A percentile compares a stretch with the other conserved stretches of the same genome.
phyloP scores from a whole-genome alignment of 2,888 invertebrate genomes.

The Stenurella melanura region DNA sequence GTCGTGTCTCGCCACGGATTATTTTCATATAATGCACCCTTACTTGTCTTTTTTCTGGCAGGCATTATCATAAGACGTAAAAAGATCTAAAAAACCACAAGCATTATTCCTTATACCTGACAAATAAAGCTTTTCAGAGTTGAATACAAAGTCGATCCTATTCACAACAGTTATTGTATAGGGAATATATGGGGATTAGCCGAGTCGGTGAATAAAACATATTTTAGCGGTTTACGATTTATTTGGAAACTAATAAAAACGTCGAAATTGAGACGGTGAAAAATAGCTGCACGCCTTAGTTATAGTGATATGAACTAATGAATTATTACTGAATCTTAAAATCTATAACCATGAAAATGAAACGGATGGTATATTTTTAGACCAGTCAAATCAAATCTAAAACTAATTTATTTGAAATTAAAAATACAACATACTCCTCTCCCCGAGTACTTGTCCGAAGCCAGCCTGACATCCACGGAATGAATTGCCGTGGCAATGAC shows the following conservation, averaged over 20 bases:
- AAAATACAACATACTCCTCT: no score
- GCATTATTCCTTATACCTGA: constrained; percentile 34
- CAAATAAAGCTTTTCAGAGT: constrained; percentile 39
- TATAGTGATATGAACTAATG: no score
- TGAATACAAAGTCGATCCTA: constrained; percentile 25
- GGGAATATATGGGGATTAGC: constrained; percentile 35
- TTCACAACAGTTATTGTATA: constrained; percentile 32
- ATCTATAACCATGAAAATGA: no score
- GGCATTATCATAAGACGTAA: constrained; percentile 42
- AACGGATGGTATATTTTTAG: no score
- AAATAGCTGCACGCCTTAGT: not conserved
- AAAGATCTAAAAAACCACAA: constrained; percentile 27
- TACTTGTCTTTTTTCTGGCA: constrained; percentile 49
- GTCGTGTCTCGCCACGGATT: constrained; percentile 49
- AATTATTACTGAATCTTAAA: no score
- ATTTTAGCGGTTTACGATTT: constrained; percentile 20
- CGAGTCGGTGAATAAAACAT: constrained; percentile 16
- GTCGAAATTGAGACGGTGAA: not conserved
- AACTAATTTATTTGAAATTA: no score
- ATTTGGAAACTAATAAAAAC: not conserved
- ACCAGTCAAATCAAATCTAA: no score
- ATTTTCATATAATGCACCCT: constrained; percentile 52
- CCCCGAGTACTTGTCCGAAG: no score
- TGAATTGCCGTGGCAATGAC: no score
- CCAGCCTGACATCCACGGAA: no score